phyloP scores from a whole-genome alignment of 2,797 vertebrate species.

The Tokudaia muenninki region DNA sequence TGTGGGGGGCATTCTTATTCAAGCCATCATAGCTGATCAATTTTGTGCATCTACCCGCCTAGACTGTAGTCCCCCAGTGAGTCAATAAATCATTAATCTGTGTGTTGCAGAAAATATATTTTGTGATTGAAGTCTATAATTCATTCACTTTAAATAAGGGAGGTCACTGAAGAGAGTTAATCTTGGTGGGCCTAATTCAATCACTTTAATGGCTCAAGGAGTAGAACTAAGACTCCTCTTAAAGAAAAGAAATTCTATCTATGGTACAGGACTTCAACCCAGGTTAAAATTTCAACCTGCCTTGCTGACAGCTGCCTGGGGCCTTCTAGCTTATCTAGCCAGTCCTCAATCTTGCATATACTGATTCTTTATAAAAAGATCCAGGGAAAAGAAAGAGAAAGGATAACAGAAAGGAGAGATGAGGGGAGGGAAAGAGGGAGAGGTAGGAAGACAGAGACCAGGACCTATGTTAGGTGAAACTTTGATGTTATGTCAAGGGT shows the following conservation, averaged over 20 bases:
- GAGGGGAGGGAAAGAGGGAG: too few relatives aligned
- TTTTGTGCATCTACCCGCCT: neutral
- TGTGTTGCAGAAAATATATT: neutral
- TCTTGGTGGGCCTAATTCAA: neutral
- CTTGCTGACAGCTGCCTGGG: neutral
- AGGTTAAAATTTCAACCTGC: neutral
- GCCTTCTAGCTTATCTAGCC: neutral
- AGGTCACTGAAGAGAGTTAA: neutral
- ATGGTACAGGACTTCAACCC: neutral
- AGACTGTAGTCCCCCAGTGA: neutral
- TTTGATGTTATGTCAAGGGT: neutral
- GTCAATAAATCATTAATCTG: neutral
- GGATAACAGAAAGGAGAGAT: neutral
- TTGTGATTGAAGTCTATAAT: slow-evolving; percentile 29
- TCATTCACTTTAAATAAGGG: neutral
- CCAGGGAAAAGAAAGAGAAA: neutral
- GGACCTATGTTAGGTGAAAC: neutral
- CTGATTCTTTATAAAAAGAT: neutral
- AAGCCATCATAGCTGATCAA: neutral
- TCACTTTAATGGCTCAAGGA: neutral
- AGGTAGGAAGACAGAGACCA: neutral
- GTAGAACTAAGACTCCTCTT: neutral
- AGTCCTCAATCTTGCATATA: neutral
- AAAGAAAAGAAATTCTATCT: neutral
- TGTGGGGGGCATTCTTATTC: neutral